Conservation (phyloP, 1,140 invertebrate species). For the Heliconius congener region DNA sequence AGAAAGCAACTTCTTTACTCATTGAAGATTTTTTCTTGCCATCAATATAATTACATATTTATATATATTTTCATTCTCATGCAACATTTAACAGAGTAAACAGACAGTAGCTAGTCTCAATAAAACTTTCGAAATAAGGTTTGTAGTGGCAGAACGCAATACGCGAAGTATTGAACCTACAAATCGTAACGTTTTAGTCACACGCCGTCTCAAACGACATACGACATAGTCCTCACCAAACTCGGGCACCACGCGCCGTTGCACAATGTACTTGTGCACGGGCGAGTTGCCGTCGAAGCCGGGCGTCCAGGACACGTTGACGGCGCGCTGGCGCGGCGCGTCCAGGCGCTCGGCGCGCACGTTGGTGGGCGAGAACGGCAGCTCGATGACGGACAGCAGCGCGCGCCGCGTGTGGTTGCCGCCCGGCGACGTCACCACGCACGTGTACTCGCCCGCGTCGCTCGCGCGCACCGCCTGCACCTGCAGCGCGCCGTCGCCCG, state of each 20-base stretch:
- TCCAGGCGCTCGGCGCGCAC: conserved; percentile 88
- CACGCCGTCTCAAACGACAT: too few relatives aligned
- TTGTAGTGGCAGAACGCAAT: too few relatives aligned
- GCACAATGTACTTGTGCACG: conserved; percentile 95
- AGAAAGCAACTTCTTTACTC: too few relatives aligned
- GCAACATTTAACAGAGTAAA: too few relatives aligned
- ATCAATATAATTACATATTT: too few relatives aligned
- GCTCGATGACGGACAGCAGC: conserved; percentile 93
- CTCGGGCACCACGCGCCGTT: conserved; percentile 93
- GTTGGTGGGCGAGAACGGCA: conserved; percentile 95
- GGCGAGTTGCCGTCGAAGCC: conserved; percentile 98
- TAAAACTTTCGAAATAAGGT: too few relatives aligned
- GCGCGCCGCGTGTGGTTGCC: conserved; percentile 95
- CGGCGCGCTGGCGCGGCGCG: conserved; percentile 83
- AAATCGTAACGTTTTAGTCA: too few relatives aligned
- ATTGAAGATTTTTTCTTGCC: too few relatives aligned
- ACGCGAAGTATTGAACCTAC: too few relatives aligned
- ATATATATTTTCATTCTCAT: too few relatives aligned
- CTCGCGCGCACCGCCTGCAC: conserved; percentile 90
- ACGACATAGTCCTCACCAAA: conserved; percentile 66
- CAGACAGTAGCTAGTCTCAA: too few relatives aligned
- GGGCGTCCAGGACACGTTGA: conserved; percentile 96
- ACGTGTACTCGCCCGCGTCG: conserved; percentile 92
- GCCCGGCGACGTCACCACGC: conserved; percentile 91
- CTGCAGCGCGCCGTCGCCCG: conserved; percentile 89